phyloP scores from a whole-genome alignment of 37 sponge, comb jelly and placozoan genomes.

The Lycopodina hypogea region DNA sequence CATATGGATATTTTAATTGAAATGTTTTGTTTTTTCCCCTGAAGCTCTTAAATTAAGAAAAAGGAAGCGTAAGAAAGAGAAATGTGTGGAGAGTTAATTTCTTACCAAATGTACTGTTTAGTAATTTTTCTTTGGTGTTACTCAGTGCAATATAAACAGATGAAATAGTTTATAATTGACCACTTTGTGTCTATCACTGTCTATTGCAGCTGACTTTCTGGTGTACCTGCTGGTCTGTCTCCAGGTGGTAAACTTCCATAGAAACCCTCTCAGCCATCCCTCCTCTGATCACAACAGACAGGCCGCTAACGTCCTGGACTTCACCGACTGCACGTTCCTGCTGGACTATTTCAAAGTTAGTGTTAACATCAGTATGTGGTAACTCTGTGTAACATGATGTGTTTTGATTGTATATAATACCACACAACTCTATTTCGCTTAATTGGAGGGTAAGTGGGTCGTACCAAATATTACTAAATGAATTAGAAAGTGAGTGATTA shows the following conservation, averaged over 20 bases:
- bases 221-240: conserved; percentile 47
- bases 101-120: background rate
- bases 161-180: background rate
- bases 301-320: background rate
- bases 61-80: too few species aligned
- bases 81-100: too few species aligned
- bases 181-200: background rate
- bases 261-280: conserved; percentile 17
- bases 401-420: too few species aligned
- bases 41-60: too few species aligned
- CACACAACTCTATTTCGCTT: too few species aligned
- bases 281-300: conserved; percentile 3
- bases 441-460: too few species aligned
- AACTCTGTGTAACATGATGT: too few species aligned
- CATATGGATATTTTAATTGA: too few species aligned
- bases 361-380: background rate
- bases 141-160: background rate
- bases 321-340: background rate
- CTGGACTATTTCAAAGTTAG: conserved; percentile 53
- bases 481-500: too few species aligned
- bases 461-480: too few species aligned
- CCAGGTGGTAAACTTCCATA: conserved; percentile 27
- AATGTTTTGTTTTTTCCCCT: too few species aligned
- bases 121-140: too few species aligned
- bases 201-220: conserved; percentile 52